Conservation (phyloP, 2,797 vertebrate species). For the Carcharodon carcharias region DNA sequence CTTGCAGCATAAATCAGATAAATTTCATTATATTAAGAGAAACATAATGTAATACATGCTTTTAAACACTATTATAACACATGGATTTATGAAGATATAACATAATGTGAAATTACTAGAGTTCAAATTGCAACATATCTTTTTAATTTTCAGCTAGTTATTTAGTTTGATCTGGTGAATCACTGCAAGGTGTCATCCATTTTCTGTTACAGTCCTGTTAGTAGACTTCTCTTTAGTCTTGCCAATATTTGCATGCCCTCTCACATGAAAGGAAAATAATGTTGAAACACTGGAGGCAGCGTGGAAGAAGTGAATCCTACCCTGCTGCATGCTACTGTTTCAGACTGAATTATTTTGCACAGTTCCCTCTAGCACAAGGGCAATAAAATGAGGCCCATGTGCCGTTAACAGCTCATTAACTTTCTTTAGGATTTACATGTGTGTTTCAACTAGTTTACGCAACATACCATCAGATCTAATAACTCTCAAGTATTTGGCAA, state of each 20-base stretch:
- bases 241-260: neutral
- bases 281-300: slow-evolving; percentile 1
- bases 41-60: neutral
- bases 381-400: slow-evolving; percentile 25
- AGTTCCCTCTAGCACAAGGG: neutral
- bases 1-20: neutral
- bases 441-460: neutral
- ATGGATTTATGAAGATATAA: neutral
- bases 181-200: neutral
- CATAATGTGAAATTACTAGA: neutral
- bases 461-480: neutral
- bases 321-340: slow-evolving; percentile 3
- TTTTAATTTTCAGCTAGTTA: slow-evolving; percentile 8
- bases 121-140: neutral
- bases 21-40: neutral
- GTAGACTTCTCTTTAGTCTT: neutral
- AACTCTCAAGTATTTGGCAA: neutral
- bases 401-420: slow-evolving; percentile 27
- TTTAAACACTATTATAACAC: neutral
- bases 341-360: neutral
- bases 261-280: neutral
- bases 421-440: slow-evolving; percentile 3
- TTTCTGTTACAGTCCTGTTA: neutral
- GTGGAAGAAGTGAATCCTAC: neutral
- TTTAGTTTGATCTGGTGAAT: neutral